Base-by-base conservation (phyloP, 30 jellyfish, hydroid and myxozoan species). In the Calvadosia cruxmelitensis region DNA sequence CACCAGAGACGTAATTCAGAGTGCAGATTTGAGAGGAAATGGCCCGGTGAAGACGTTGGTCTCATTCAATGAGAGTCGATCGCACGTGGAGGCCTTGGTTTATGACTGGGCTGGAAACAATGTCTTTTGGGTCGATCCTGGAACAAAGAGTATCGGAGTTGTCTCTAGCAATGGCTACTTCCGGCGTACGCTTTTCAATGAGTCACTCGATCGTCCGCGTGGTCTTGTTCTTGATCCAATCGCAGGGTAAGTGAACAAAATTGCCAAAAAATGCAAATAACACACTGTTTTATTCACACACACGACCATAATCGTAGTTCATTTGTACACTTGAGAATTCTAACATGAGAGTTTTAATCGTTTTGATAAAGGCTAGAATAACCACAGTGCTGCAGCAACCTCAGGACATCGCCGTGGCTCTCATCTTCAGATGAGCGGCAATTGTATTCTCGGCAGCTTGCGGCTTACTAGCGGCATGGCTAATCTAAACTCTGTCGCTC, bases 31-130 rank as follows among this genome's bases (percentile, higher is more conserved):
- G 42, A 71, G 66, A 30, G 81, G 85, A 27, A 83, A 84, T 36
- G 87, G 96, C 52, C 48, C 78, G 31, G 52, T 71, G 1, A 69
- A 75, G 35, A 78, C 80, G 69, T 49, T 86, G 35, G 67, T 69
- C 12, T 68, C 81, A 26, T 79, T 86, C 73, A 74, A 74, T 52
- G 86, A 75, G 49, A 20, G 72, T n/a, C 71, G 80, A 1, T 73
- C 85, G n/a, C 94, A 81, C 42, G 85, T 88, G 0, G 95, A 88
- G 64, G 91, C 93, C 15, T 71, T 88, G 29, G 93, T 94, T 0
- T 88, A 63, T 61, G 97, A 88, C 65, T 88, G 97, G 97, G 50
- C 77, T 49, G 82, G 88, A 27, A 69, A 69, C n/a, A 76, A 80
- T 51, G 50, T 88, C 3, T 88, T 72, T 70, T 88, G 76, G 77